phyloP scores from a whole-genome alignment of 2,888 invertebrate genomes.

The Tiliacea aurago region DNA sequence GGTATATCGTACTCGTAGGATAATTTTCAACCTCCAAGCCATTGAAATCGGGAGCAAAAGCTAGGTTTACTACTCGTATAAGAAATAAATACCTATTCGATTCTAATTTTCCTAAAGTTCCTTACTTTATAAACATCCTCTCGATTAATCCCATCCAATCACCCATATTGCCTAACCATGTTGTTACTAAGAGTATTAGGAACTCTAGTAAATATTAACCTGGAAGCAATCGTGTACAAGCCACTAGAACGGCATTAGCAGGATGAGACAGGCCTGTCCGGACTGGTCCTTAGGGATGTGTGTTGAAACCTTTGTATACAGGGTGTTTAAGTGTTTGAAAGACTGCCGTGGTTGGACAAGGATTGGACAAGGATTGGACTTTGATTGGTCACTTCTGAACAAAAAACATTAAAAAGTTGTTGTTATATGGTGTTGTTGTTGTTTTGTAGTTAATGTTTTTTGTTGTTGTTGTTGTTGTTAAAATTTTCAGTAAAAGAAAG shows the following conservation, averaged over 20 bases:
- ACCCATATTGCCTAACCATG: not conserved
- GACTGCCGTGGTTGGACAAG: no score
- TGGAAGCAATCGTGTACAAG: conserved; percentile 34
- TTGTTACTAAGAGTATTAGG: not conserved
- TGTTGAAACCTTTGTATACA: conserved; percentile 24
- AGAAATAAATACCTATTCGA: not conserved
- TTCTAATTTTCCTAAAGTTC: not conserved
- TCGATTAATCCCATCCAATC: not conserved
- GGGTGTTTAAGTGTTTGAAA: conserved; percentile 4
- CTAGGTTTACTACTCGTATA: not conserved
- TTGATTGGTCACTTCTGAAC: not conserved
- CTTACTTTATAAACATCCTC: not conserved
- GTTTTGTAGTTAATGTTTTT: no score
- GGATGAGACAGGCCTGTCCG: conserved; percentile 25
- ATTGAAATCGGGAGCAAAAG: no score
- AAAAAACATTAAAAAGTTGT: not conserved
- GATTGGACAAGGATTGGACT: not conserved
- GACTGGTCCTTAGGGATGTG: conserved; percentile 22
- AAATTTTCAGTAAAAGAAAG: no score
- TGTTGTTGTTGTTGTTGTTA: no score
- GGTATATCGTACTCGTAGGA: no score
- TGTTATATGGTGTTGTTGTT: no score
- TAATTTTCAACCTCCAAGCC: no score
- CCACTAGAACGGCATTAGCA: conserved; percentile 29
- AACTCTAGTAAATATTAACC: conserved; percentile 36